Base-by-base conservation (phyloP, 2,888 invertebrate species). In the Hipparchia sbordonii region DNA sequence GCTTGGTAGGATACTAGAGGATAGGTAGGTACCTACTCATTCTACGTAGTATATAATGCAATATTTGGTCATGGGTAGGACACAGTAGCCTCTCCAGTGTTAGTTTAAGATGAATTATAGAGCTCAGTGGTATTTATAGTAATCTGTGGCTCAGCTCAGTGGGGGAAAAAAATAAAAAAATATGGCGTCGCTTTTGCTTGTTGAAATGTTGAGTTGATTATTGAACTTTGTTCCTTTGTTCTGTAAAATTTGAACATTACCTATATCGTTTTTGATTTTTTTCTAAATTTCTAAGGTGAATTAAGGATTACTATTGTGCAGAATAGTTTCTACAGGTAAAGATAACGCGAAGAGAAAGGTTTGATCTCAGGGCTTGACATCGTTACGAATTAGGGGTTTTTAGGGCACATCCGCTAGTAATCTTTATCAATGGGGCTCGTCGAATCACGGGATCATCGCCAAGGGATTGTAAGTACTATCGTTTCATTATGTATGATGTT, bases 401-500 rank as follows among this genome's bases (percentile, higher is more conserved):
- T 63, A 66, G 56, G 67, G 54, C 13, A 45, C 54, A 12, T 56
- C 56, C 45, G 46, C 6, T 33, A 65, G 33, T 52, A 65, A 52
- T 12, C 33, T 65, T 65, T 51, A 48, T 6, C 51, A 51, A 52
- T 75, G 72, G 72, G 77, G 73, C 71, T 73, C 75, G 51, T 71
- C 74, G 77, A 72, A 76, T 71, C 73, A 73, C 33, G 72, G 77
- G 76, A 72, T 62, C 80, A 81, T 79, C 79, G 73, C 76, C 79
- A 78, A 74, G 82, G 84, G 81, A 84, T 81, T 82, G 88, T 87
- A 84, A 88, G 87, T 89, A 86, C 81, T 73, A 77, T 79, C 77
- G 82, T 85, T 91, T 89, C 84, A 91, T 87, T 77, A 74, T 83
- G 78, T 84, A 82, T 84, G 87, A 86, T 92, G 89, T 92, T 92